Conservation (phyloP, 92 coral and sea anemone species). For the Parazoanthus darwini region DNA sequence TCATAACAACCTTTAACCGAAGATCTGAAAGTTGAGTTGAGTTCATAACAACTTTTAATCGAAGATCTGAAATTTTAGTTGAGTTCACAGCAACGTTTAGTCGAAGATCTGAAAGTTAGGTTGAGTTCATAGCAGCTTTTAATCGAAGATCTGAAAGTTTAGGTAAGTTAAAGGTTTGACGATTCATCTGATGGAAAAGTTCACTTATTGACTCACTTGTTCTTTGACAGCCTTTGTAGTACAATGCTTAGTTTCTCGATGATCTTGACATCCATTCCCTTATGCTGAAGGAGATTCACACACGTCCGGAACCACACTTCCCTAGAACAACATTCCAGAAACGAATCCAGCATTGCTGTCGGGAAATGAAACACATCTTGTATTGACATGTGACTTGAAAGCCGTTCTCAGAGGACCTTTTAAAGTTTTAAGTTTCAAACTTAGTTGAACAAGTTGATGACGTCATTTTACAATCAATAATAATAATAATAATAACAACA, state of each 20-base stretch:
- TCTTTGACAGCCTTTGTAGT: constrained; percentile 90
- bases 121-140: neutral
- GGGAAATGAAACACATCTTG: neutral
- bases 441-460: neutral
- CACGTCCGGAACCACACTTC: constrained; percentile 91
- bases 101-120: too few relatives aligned
- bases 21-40: too few relatives aligned
- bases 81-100: too few relatives aligned
- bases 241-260: constrained; percentile 94
- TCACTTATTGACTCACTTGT: constrained; percentile 62
- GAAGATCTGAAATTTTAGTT: neutral
- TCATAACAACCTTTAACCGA: too few relatives aligned
- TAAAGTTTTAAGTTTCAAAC: neutral
- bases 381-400: neutral
- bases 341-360: constrained; percentile 73
- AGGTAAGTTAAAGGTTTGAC: neutral
- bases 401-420: neutral
- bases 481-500: too few relatives aligned
- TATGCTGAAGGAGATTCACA: constrained; percentile 77
- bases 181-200: neutral
- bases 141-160: neutral
- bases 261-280: constrained; percentile 76
- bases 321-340: constrained; percentile 84
- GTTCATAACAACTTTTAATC: neutral
- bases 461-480: neutral